Base-by-base conservation (phyloP, 1,140 invertebrate genomes). In the Oscheius sp. region DNA sequence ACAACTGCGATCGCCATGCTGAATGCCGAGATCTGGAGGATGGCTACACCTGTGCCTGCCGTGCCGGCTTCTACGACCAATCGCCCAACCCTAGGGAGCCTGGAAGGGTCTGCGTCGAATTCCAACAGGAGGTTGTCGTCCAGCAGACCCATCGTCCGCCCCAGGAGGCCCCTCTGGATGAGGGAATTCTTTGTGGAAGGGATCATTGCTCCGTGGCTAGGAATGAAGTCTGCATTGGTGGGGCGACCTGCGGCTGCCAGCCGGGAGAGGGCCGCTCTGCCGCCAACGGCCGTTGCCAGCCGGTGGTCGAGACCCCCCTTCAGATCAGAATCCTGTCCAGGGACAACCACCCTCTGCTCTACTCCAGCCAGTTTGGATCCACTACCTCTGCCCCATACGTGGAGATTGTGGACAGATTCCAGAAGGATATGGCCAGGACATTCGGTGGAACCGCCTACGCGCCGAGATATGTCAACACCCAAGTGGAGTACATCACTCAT, bases 361-460 rank as follows among this genome's bases (percentile, higher is more conserved):
- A 84, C 68, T 80, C 78, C 36, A 84, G 79, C 63, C 76, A 83
- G 32, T 83, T 74, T 42, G 82, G 82, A 13, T 74, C 82, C 36
- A 68, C 67, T 23, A 68, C 68, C n/a, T 79, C 71, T 34, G 70
- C 74, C 32, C 26, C 74, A 13, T 83, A 84, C 58, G 77, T 84
- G 32, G 79, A 83, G 73, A 77, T 83, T 61, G 75, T 80, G 1
- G 71, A 83, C 20, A 75, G 78, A 46, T 83, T 83, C 64, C 38
- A 71, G 65, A 74, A 76, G n/a, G 83, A 82, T 64, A 61, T 84
- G 46, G 77, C 80, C 15, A 29, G 72, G 23, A 79, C 81, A 10
- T 66, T 83, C 36, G 83, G 82, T 38, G 74, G 83, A 26, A 83
- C 82, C 13, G 52, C 62, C 20, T 83, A 80, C 64, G 82, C 83